Percentiles rank a stretch among this genome's conserved stretches.
phyloP scores from a whole-genome alignment of 2,113 vertebrate species.

The Myodes glareolus region DNA sequence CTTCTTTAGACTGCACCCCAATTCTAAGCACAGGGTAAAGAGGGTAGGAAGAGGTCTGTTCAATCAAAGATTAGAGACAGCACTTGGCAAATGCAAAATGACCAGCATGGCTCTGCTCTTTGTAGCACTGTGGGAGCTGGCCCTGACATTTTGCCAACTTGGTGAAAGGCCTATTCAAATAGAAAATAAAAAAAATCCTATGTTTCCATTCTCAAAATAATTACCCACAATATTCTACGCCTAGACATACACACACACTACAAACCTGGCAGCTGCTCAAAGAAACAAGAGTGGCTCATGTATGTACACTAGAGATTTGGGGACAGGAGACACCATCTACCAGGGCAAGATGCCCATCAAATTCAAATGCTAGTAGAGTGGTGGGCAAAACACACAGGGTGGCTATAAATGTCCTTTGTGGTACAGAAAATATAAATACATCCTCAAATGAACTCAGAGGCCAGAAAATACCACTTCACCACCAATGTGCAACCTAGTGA shows the following conservation, averaged over 20 bases:
- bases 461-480: not conserved
- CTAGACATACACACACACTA: constrained; percentile 37
- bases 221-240: constrained; percentile 69
- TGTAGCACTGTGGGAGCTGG: constrained; percentile 13
- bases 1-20: constrained; percentile 75
- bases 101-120: constrained; percentile 42
- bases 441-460: constrained; percentile 62
- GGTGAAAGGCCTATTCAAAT: constrained; percentile 79
- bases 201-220: constrained; percentile 79
- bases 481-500: not conserved
- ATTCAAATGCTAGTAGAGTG: constrained; percentile 72
- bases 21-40: constrained; percentile 62
- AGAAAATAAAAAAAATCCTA: constrained; percentile 10
- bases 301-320: not conserved
- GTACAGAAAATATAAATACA: constrained; percentile 75
- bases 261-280: constrained; percentile 69
- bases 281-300: constrained; percentile 40
- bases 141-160: constrained; percentile 76
- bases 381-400: constrained; percentile 55
- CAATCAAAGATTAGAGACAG: constrained; percentile 59
- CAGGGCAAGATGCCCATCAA: constrained; percentile 72
- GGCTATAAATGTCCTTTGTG: constrained; percentile 66
- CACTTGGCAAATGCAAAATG: constrained; percentile 53
- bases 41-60: constrained; percentile 5
- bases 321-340: not conserved